Base-by-base conservation (phyloP, 2,113 vertebrate genomes). In the Oenanthe oenanthe region DNA sequence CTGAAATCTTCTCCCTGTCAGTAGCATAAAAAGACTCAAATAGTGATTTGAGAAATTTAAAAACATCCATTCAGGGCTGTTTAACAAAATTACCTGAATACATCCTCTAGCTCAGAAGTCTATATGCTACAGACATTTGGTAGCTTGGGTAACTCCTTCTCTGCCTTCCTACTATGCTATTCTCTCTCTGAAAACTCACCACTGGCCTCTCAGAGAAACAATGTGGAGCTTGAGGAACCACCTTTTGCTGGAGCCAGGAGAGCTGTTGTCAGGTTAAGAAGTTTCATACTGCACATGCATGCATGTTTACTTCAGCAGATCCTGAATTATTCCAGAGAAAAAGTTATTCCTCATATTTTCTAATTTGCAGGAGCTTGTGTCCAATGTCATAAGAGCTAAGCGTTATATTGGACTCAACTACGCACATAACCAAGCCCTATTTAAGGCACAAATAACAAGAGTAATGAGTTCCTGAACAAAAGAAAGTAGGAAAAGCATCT, bases 401-500 rank as follows among this genome's bases (percentile, higher is more conserved):
- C 24, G 48, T 56, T 34, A 8, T 10, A 75, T 7, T 0, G 1
- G 40, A 47, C 34, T 66, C n/a, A 67, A 63, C 36, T 38, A 89
- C 70, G n/a, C 29, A 71, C 17, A 65, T 12, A 62, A 74, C 57
- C 10, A 70, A 93, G 34, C 34, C 19, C 74, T 60, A 22, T 18
- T 77, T 68, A 89, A 58, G 19, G 11, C 80, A 78, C 36, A 63
- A 88, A 71, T 50, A 9, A 81, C 36, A 95, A 53, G 8, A 65
- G 22, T 57, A 81, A 40, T n/a, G 13, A 86, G 61, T 26, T 85
- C 74, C 85, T 80, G 87, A 96, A 94, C 7, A 19, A 94, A 96
- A 94, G 50, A 89, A 75, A 75, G 12, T 96, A 94, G 9, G 72
- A 97, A 96, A 85, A 83, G 71, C 79, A 89, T 97, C 99, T 99